Evolutionary conservation across 2,113 vertebrate species (phyloP).

Genomic region (Candoia aspera): DNA sequence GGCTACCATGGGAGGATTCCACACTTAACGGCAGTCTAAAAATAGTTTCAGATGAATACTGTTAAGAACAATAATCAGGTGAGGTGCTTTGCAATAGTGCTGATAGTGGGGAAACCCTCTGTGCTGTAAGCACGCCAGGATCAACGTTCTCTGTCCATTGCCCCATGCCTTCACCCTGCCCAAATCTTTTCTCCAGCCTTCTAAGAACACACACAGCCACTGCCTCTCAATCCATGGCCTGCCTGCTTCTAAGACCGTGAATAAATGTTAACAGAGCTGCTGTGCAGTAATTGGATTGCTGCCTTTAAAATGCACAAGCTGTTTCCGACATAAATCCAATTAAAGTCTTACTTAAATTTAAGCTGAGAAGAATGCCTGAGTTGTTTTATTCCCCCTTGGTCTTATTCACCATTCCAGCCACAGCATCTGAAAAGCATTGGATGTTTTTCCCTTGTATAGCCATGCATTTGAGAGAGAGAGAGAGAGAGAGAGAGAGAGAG

Average conservation of each 20-base stretch:
- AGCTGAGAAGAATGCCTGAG: not conserved
- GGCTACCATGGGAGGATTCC: not conserved
- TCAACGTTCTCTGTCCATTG: rapidly evolving
- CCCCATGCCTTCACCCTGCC: not conserved
- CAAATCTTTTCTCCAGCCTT: constrained; percentile 17
- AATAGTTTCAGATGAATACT: not conserved
- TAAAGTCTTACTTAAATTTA: constrained; percentile 16
- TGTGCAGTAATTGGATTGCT: constrained; percentile 13
- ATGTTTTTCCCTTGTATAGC: not conserved
- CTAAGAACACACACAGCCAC: not conserved
- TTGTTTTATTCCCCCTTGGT: constrained; percentile 5
- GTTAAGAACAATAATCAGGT: not conserved
- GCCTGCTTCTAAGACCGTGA: not conserved
- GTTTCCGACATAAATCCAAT: constrained; percentile 15
- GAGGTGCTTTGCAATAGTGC: not conserved
- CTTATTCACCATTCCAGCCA: not conserved
- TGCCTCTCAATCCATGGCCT: not conserved
- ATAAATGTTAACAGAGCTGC: not conserved
- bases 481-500: not conserved
- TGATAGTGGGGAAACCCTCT: not conserved
- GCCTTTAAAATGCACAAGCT: constrained; percentile 13
- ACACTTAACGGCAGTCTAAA: not conserved
- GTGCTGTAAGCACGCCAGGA: not conserved
- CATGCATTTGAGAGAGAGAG: not conserved
- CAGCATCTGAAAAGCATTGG: constrained; percentile 1